Evolutionary conservation across 2,888 invertebrate genomes (phyloP).

Genomic region (Drosophila incognita): DNA sequence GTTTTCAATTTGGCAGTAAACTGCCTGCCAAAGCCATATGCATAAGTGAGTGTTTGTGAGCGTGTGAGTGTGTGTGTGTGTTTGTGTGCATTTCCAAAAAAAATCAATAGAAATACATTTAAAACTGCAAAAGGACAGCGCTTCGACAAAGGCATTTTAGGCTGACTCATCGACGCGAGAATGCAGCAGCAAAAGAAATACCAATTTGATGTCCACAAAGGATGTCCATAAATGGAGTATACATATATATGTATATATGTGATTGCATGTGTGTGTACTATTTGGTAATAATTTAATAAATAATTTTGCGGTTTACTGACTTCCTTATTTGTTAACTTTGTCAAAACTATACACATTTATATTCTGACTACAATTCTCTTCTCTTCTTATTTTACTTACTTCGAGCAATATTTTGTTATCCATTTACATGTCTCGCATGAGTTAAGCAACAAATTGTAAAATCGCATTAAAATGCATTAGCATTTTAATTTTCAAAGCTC

Average conservation of each 20-base stretch:
- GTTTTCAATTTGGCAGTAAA: slow-evolving; percentile 73
- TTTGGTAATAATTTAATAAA: neutral
- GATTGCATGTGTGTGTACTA: neutral
- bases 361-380: neutral
- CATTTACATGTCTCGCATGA: slow-evolving; percentile 24
- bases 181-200: slow-evolving; percentile 22
- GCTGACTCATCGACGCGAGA: slow-evolving; percentile 33
- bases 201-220: slow-evolving; percentile 22
- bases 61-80: neutral
- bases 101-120: slow-evolving; percentile 74
- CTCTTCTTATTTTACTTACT: neutral
- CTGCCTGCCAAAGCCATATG: slow-evolving; percentile 53
- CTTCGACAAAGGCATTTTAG: slow-evolving; percentile 47
- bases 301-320: neutral
- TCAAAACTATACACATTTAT: neutral
- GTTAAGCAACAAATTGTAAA: slow-evolving; percentile 40
- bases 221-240: neutral
- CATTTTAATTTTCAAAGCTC: slow-evolving; percentile 50
- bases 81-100: slow-evolving; percentile 37
- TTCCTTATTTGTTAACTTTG: neutral
- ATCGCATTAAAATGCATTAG: slow-evolving; percentile 57
- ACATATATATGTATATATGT: neutral
- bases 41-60: neutral
- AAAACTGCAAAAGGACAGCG: slow-evolving; percentile 48
- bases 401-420: slow-evolving; percentile 5